These are phyloP conservation scores for Craterocephalus amniculus DNA, from an alignment of 2,797 vertebrate species.

Conservation along the genomic window DNA sequence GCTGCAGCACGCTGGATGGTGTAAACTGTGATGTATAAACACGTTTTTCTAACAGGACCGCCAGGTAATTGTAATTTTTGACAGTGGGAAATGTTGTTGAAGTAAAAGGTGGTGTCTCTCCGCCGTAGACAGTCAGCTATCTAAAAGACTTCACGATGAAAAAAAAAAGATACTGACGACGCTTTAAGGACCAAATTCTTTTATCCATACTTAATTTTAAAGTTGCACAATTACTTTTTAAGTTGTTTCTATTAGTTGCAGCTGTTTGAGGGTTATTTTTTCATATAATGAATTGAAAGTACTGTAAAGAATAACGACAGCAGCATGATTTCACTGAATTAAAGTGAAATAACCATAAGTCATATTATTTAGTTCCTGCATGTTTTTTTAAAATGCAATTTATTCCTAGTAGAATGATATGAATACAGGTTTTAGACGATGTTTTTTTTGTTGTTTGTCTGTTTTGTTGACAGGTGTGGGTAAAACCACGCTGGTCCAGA, in stretches of 20 bases:
- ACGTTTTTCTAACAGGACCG: conserved; percentile 88
- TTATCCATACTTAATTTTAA: no score
- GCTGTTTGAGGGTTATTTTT: not conserved
- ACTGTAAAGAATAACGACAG: not conserved
- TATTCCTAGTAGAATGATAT: not conserved
- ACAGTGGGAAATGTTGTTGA: not conserved
- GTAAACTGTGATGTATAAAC: conserved; percentile 74
- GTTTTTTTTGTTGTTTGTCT: conserved; percentile 26
- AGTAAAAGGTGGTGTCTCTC: not conserved
- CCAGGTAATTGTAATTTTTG: conserved; percentile 81
- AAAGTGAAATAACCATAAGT: not conserved
- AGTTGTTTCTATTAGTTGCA: not conserved
- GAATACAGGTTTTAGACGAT: not conserved
- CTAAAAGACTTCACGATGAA: no score
- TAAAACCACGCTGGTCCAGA: conserved; percentile 95
- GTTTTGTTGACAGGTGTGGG: conserved; percentile 85
- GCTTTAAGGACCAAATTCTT: not conserved
- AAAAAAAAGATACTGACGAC: not conserved
- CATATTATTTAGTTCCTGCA: not conserved
- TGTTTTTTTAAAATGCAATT: not conserved
- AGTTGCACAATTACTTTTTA: no score
- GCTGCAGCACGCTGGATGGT: not conserved
- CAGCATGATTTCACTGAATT: no score
- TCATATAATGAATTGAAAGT: not conserved
- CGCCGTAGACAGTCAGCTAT: not conserved